These are phyloP conservation scores for Microplitis deprimator DNA, from an alignment of 2,888 invertebrate species.

Conservation along the genomic window DNA sequence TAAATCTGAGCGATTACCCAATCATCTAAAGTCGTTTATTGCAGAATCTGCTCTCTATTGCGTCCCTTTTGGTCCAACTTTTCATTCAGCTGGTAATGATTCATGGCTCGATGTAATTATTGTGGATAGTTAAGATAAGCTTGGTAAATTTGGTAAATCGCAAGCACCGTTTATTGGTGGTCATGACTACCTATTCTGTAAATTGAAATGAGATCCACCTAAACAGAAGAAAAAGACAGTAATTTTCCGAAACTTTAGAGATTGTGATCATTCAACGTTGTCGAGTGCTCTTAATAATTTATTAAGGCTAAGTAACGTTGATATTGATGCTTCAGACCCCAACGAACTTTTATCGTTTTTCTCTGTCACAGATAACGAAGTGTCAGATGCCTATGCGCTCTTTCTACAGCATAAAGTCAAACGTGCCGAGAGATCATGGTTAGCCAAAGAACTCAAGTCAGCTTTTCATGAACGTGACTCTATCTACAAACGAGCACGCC, in stretches of 20 bases:
- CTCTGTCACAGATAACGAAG: background rate
- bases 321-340: background rate
- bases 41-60: background rate
- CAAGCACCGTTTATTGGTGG: conserved; percentile 27
- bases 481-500: background rate
- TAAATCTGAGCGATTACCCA: background rate
- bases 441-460: background rate
- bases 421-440: background rate
- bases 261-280: too few relatives aligned
- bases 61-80: conserved; percentile 4
- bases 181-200: conserved; percentile 15
- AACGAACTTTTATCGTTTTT: background rate
- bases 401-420: background rate
- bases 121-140: conserved; percentile 8
- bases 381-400: background rate
- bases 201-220: too few relatives aligned
- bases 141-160: background rate
- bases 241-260: too few relatives aligned
- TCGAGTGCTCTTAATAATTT: too few relatives aligned
- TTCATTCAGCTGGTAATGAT: background rate
- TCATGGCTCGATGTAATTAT: background rate
- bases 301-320: too few relatives aligned
- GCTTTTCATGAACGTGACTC: background rate
- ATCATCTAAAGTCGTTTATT: background rate
- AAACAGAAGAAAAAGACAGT: too few relatives aligned